Evolutionary conservation across 2,888 invertebrate genomes (phyloP), one percentile per base, ranked within the genome.

Genomic region (Scaptomyza polygonia): DNA sequence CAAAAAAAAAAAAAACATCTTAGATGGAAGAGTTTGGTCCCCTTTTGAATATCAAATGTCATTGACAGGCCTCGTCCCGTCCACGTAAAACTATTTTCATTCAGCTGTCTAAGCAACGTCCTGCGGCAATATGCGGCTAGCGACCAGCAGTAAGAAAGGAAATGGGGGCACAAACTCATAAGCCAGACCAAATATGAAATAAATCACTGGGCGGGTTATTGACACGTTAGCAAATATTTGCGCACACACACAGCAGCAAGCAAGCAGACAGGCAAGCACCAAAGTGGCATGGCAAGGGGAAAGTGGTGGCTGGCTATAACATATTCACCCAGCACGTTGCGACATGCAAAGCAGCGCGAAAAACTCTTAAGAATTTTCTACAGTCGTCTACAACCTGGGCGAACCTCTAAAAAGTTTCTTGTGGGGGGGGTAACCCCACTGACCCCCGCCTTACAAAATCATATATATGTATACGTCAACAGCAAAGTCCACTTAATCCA

Each of bases 221-320:
- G 84, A 88, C 84, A 84, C 84, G 86, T 84, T 70, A 77, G 88
- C 88, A 84, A 84, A 84, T 86, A 84, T 84, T 84, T 84, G 78
- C 75, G 69, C 67, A 43, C 63, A 39, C 62, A 62, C 67, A 65
- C 57, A 56, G n/a, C n/a, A n/a, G 43, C 62, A 39, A n/a, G n/a
- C n/a, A n/a, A n/a, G 16, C 39, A 39, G 39, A 39, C 39, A 39
- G 16, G 4, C 16, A 18, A 39, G 47, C 29, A 39, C 48, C 29
- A 49, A 49, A 55, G 61, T 57, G 16, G 16, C 12, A 6, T 8
- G 12, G 12, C 2, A 14, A 9, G n/a, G 25, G 12, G 18, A 1
- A 34, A 12, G 9, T 4, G 43, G 18, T 16, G 42, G 54, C 43
- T 11, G 27, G 21, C 56, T 5, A 25, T 25, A 25, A 5, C 56